Conservation (phyloP, 2,797 vertebrate genomes). For the Anguilla marmorata region DNA sequence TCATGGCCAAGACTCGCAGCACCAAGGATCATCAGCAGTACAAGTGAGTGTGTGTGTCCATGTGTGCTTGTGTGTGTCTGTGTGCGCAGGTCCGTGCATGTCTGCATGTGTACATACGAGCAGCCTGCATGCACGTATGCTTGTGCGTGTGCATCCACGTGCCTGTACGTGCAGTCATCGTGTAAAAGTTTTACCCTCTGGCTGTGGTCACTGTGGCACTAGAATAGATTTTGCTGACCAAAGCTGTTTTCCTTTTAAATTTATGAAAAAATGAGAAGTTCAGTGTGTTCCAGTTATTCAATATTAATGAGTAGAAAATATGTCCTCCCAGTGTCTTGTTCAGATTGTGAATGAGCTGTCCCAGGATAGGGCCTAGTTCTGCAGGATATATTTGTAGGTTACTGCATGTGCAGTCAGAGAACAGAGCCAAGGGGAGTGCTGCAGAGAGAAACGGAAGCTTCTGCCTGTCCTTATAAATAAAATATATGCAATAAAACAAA, state of each 20-base stretch:
- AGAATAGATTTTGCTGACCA: no score
- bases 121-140: slow-evolving; percentile 48
- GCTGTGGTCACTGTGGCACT: not conserved
- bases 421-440: no score
- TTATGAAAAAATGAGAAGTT: no score
- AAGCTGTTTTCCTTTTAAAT: no score
- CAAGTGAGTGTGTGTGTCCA: slow-evolving; percentile 76
- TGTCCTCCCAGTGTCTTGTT: not conserved
- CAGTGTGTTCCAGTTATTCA: not conserved
- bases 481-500: no score
- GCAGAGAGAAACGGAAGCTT: no score
- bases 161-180: not conserved
- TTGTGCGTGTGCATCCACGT: not conserved
- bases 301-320: not conserved
- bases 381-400: no score
- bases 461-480: no score
- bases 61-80: not conserved
- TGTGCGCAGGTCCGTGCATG: not conserved
- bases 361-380: no score
- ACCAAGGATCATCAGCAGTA: slow-evolving; percentile 98
- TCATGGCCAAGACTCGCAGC: slow-evolving; percentile 98
- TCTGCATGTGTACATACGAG: slow-evolving; percentile 59
- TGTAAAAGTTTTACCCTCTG: no score
- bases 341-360: no score
- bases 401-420: no score